Evolutionary conservation across 2,797 vertebrate genomes (phyloP).

Genomic region (Pogoniulus pusillus): DNA sequence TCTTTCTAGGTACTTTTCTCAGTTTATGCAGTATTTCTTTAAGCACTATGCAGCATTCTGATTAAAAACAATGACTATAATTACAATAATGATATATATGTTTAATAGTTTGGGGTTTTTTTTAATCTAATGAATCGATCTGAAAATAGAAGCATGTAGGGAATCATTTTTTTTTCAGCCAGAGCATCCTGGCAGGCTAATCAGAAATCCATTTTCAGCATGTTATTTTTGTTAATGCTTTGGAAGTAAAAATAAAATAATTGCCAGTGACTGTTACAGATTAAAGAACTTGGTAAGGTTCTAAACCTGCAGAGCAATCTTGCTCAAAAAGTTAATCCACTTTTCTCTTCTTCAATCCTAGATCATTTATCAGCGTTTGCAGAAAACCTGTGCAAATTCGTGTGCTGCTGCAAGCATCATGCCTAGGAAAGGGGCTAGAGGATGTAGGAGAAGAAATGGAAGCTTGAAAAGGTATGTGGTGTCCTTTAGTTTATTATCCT

Average conservation of each 20-base stretch:
- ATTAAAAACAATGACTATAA: not conserved
- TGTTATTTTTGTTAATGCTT: slow-evolving; percentile 23
- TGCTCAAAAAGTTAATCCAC: not conserved
- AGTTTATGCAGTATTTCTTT: not conserved
- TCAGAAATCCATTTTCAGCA: slow-evolving; percentile 11
- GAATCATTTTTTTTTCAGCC: not conserved
- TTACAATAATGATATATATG: not conserved
- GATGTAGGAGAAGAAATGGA: not conserved
- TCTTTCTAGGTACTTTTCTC: not conserved
- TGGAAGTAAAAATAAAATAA: slow-evolving; percentile 15
- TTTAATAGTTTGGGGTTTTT: not conserved
- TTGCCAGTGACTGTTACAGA: not conserved
- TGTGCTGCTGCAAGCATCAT: not conserved
- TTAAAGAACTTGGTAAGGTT: not conserved
- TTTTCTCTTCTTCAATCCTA: not conserved
- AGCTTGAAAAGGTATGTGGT: not conserved
- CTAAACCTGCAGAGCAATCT: not conserved
- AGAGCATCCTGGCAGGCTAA: not conserved
- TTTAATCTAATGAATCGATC: slow-evolving; percentile 5
- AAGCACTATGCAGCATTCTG: not conserved
- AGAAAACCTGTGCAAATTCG: not conserved
- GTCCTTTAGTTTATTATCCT: not conserved
- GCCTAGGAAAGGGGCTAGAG: not conserved
- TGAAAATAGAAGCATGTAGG: slow-evolving; percentile 8
- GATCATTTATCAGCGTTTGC: not conserved